phyloP scores from a whole-genome alignment of 2,888 invertebrate genomes.

The Hirtodrosophila duncani region DNA sequence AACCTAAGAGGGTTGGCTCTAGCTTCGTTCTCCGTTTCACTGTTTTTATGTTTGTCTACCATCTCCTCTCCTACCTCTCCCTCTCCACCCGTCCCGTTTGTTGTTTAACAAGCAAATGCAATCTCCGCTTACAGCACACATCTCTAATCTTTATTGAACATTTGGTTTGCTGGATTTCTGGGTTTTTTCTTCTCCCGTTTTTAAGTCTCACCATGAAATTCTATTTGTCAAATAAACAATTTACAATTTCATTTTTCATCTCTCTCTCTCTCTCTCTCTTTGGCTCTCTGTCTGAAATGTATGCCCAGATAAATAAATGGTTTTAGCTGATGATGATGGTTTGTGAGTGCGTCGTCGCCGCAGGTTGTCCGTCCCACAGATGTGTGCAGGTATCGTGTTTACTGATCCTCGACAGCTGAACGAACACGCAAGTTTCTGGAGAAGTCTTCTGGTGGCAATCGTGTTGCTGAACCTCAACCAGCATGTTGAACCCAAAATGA shows the following conservation, averaged over 20 bases:
- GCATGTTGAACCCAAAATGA: slow-evolving; percentile 25
- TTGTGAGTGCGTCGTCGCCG: slow-evolving; percentile 13
- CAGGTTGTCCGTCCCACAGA: slow-evolving; percentile 57
- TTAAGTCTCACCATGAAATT: too few relatives aligned
- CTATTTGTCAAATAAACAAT: slow-evolving; percentile 69
- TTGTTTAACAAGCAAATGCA: slow-evolving; percentile 53
- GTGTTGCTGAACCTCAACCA: slow-evolving; percentile 4
- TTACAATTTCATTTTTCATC: slow-evolving; percentile 40
- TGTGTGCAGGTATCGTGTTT: slow-evolving; percentile 41
- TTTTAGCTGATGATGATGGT: slow-evolving; percentile 6
- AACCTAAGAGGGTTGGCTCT: slow-evolving; percentile 2
- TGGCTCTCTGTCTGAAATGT: not conserved
- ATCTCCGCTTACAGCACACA: slow-evolving; percentile 49
- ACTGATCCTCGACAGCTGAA: slow-evolving; percentile 52
- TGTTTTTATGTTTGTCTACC: slow-evolving; percentile 8
- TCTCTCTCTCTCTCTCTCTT: not conserved
- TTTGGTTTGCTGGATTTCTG: not conserved
- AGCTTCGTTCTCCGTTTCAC: not conserved
- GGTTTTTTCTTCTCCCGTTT: slow-evolving; percentile 8
- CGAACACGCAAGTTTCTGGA: slow-evolving; percentile 29
- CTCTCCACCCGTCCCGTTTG: too few relatives aligned
- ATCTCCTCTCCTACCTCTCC: too few relatives aligned
- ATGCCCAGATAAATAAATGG: slow-evolving; percentile 23
- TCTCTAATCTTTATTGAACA: slow-evolving; percentile 65
- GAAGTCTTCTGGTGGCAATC: slow-evolving; percentile 21